Percentiles rank a stretch among this genome's conserved stretches.
Conservation (phyloP, 2,888 invertebrate genomes). For the Hemithea aestivaria region DNA sequence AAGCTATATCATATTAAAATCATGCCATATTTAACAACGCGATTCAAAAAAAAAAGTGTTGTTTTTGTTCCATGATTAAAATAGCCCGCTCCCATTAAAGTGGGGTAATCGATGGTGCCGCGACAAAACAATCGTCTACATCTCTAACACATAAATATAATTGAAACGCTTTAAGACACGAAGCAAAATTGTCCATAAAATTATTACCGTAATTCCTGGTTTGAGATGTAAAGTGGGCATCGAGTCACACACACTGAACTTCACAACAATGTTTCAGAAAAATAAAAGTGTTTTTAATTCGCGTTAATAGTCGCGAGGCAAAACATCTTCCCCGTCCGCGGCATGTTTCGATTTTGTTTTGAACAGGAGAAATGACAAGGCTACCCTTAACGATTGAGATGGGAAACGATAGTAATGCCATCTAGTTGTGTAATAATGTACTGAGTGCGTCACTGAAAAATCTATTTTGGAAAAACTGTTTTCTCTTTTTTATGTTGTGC, state of each 20-base stretch:
- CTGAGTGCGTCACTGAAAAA: neutral
- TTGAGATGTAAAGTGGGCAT: constrained; percentile 75
- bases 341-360: constrained; percentile 69
- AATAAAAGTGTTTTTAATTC: constrained; percentile 18
- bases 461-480: neutral
- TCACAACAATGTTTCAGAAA: constrained; percentile 41
- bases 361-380: constrained; percentile 32
- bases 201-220: constrained; percentile 70
- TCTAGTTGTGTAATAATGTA: constrained; percentile 28
- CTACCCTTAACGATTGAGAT: constrained; percentile 53
- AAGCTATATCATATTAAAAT: no score
- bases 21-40: no score
- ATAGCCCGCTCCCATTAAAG: no score
- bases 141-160: constrained; percentile 1
- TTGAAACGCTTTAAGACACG: constrained; percentile 13
- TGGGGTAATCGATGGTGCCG: constrained; percentile 14
- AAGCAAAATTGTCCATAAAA: constrained; percentile 16
- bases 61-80: no score
- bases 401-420: constrained; percentile 35
- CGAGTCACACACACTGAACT: constrained; percentile 54
- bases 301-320: constrained; percentile 56
- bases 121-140: constrained; percentile 6
- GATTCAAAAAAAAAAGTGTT: no score
- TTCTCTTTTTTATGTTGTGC: no score
- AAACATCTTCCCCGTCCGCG: constrained; percentile 55